These are phyloP conservation scores for Mercenaria mercenaria DNA, from an alignment of 1,140 invertebrate genomes.

Conservation along the genomic window DNA sequence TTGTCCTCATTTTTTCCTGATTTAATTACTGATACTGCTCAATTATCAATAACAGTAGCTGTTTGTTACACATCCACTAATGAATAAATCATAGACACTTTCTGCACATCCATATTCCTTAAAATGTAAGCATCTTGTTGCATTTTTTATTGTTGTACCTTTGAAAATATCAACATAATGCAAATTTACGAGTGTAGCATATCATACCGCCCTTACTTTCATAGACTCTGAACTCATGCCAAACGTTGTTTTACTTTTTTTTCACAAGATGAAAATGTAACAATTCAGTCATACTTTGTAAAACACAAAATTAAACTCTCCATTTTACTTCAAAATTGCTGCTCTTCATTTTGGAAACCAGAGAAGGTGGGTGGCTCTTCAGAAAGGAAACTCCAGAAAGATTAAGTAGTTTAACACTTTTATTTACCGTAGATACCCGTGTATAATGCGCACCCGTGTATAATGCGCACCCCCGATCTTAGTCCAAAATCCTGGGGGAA, in stretches of 20 bases:
- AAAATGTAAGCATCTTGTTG: not conserved
- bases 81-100: too few relatives aligned
- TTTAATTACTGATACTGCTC: not conserved
- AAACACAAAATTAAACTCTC: not conserved
- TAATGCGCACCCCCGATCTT: too few relatives aligned
- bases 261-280: not conserved
- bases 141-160: not conserved
- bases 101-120: too few relatives aligned
- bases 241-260: conserved; percentile 16
- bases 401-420: not conserved
- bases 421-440: too few relatives aligned
- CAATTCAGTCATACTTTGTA: not conserved
- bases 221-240: not conserved
- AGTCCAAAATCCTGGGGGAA: too few relatives aligned
- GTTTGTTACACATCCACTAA: not conserved
- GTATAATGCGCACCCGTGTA: too few relatives aligned
- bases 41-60: not conserved
- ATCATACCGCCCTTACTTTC: not conserved
- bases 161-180: not conserved
- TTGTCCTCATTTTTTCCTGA: conserved; percentile 4
- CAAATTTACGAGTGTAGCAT: not conserved
- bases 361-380: conserved; percentile 22
- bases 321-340: not conserved
- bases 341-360: conserved; percentile 22
- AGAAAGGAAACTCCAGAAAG: conserved; percentile 13